Evolutionary conservation across 1,140 invertebrate species (phyloP).

Genomic region (Triops cancriformis): DNA sequence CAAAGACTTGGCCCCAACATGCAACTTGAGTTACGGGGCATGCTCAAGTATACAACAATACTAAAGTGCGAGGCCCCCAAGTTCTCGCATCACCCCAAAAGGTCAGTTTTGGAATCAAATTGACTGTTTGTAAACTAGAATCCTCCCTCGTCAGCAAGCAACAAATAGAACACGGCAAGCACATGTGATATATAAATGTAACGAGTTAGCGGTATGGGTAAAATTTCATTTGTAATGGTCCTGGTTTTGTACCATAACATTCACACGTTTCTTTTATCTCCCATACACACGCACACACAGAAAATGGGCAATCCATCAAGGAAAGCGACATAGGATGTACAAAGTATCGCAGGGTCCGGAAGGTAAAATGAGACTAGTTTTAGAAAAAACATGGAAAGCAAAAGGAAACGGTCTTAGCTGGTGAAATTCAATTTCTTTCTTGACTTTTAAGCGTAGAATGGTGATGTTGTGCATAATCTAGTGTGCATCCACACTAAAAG

Average conservation of each 20-base stretch:
- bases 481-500: no score
- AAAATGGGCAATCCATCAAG: no score
- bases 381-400: background rate
- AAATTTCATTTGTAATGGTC: background rate
- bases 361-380: background rate
- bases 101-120: background rate
- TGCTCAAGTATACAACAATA: background rate
- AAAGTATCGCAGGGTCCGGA: background rate
- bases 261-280: background rate
- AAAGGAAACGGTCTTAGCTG: background rate
- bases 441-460: background rate
- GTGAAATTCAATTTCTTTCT: background rate
- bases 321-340: background rate
- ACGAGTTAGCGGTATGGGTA: no score
- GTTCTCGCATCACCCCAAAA: background rate
- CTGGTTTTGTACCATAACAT: background rate
- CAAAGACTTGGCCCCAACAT: background rate
- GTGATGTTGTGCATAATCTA: background rate
- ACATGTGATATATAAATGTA: background rate
- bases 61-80: background rate
- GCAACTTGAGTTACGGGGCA: background rate
- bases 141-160: background rate
- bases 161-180: no score
- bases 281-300: no score
- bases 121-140: background rate